Conservation (phyloP, 2,888 invertebrate species). For the Blastobasis lacticolella region DNA sequence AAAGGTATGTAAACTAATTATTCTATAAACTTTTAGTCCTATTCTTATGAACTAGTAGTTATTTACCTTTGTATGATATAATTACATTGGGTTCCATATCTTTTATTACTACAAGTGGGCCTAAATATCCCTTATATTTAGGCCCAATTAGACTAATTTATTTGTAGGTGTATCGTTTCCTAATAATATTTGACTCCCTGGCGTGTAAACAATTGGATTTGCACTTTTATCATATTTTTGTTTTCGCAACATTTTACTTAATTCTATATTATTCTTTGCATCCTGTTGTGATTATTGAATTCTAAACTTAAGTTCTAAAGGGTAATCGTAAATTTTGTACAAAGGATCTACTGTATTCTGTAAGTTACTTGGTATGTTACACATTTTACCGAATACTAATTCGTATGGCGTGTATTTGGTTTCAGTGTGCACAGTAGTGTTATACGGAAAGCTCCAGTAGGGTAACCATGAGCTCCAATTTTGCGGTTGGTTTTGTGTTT, state of each 20-base stretch:
- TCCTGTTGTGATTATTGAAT: conserved; percentile 12
- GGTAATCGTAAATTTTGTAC: conserved; percentile 13
- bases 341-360: conserved; percentile 9
- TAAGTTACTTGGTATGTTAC: conserved; percentile 12
- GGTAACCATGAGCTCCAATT: conserved; percentile 14
- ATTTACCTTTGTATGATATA: too few relatives aligned
- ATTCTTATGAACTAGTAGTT: too few relatives aligned
- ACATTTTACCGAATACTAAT: conserved; percentile 14
- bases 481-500: conserved; percentile 7
- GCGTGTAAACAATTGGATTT: conserved; percentile 8
- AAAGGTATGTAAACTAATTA: too few relatives aligned
- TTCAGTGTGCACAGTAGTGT: conserved; percentile 13
- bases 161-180: conserved; percentile 13
- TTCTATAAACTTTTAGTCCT: too few relatives aligned
- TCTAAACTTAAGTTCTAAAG: conserved; percentile 12
- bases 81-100: too few relatives aligned
- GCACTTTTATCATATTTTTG: conserved; percentile 4
- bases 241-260: conserved; percentile 8
- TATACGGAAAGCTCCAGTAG: conserved; percentile 15
- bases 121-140: too few relatives aligned
- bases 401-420: conserved; percentile 16
- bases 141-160: too few relatives aligned
- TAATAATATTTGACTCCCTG: conserved; percentile 6
- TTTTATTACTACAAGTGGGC: too few relatives aligned
- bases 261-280: conserved; percentile 8